These are phyloP conservation scores for Eudasyphora cyanicolor DNA, from an alignment of 2,888 invertebrate species.

Conservation along the genomic window DNA sequence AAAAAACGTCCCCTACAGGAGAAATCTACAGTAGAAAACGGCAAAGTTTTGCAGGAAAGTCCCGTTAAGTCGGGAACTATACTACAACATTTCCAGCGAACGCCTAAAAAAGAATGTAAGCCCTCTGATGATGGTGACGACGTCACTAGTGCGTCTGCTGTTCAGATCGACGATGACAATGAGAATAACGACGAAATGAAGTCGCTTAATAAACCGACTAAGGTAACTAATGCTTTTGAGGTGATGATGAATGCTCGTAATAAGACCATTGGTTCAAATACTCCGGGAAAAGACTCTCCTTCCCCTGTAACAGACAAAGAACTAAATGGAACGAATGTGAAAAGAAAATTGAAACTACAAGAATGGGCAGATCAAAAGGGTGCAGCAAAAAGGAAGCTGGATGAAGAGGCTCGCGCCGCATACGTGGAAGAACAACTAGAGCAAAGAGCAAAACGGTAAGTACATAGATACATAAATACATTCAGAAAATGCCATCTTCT, in stretches of 20 bases:
- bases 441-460: constrained; percentile 82
- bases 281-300: constrained; percentile 81
- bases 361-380: constrained; percentile 85
- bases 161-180: constrained; percentile 1
- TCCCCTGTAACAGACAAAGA: constrained; percentile 47
- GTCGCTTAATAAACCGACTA: constrained; percentile 52
- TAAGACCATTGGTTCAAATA: constrained; percentile 84
- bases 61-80: constrained; percentile 63
- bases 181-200: constrained; percentile 8
- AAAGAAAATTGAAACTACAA: constrained; percentile 82
- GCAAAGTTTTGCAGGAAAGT: constrained; percentile 54
- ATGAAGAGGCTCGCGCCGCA: constrained; percentile 82
- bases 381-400: constrained; percentile 83
- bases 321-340: constrained; percentile 69
- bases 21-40: constrained; percentile 70
- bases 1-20: constrained; percentile 71
- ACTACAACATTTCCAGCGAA: constrained; percentile 69
- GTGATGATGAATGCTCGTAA: constrained; percentile 85
- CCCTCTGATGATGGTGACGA: constrained; percentile 3
- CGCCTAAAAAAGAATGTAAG: constrained; percentile 67
- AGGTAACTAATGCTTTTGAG: constrained; percentile 82
- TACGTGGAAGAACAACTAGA: constrained; percentile 83
- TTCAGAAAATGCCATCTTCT: not conserved
- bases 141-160: not conserved
- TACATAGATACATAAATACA: not conserved